Evolutionary conservation across 2,888 invertebrate species (phyloP).

Genomic region (Drosophila multiciliata): DNA sequence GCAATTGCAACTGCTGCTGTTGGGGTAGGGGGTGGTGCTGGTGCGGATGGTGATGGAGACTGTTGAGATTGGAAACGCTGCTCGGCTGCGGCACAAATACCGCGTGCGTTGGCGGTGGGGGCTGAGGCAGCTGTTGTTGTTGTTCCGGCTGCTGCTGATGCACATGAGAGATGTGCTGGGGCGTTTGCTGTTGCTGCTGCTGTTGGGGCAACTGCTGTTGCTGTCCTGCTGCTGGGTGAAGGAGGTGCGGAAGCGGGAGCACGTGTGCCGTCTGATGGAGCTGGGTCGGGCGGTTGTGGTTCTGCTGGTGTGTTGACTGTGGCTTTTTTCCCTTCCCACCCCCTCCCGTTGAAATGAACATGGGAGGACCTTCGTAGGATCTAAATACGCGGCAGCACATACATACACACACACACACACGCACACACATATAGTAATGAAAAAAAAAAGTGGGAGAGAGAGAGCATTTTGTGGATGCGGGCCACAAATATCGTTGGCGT

Average conservation of each 20-base stretch:
- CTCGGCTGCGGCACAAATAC: slow-evolving; percentile 55
- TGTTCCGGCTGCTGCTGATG: slow-evolving; percentile 56
- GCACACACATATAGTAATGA: slow-evolving; percentile 7
- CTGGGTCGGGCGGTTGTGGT: slow-evolving; percentile 75
- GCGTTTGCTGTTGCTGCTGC: slow-evolving; percentile 56
- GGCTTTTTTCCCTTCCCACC: slow-evolving; percentile 84
- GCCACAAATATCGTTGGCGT: slow-evolving; percentile 44
- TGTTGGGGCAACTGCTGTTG: slow-evolving; percentile 52
- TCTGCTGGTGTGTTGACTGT: slow-evolving; percentile 78
- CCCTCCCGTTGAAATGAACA: slow-evolving; percentile 83
- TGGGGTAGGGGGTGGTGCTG: slow-evolving; percentile 50
- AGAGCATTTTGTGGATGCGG: slow-evolving; percentile 30
- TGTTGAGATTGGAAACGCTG: slow-evolving; percentile 36
- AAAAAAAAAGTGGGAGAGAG: slow-evolving; percentile 29
- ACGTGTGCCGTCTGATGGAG: slow-evolving; percentile 63
- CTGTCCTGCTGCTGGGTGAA: slow-evolving; percentile 48
- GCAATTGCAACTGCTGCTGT: slow-evolving; percentile 56
- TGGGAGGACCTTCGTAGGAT: slow-evolving; percentile 83
- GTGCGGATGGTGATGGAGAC: slow-evolving; percentile 57
- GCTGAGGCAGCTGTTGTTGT: slow-evolving; percentile 44
- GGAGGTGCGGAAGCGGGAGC: slow-evolving; percentile 53
- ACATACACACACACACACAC: slow-evolving; percentile 32
- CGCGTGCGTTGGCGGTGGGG: slow-evolving; percentile 47
- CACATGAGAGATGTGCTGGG: slow-evolving; percentile 40
- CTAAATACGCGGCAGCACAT: slow-evolving; percentile 45